A percentile compares a stretch with the other conserved stretches of the same genome.
These are phyloP conservation scores for Oryzias celebensis DNA, from an alignment of 2,113 vertebrate genomes.

Conservation along the genomic window DNA sequence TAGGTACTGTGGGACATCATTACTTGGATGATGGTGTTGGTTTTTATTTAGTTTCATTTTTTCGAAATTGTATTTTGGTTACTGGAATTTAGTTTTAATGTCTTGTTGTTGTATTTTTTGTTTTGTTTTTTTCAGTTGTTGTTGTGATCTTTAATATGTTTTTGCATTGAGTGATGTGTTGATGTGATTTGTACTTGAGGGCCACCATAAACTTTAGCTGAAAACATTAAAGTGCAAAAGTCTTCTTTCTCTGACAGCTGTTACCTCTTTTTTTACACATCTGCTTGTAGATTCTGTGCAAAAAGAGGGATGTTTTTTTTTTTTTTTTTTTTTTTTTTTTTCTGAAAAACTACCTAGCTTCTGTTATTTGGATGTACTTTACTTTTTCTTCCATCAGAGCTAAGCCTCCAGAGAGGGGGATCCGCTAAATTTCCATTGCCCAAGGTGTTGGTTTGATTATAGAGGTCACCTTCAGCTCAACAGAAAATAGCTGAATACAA, in stretches of 20 bases:
- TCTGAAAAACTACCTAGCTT: conserved; percentile 1
- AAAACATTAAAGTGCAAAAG: neutral
- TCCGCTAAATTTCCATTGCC: conserved; percentile 23
- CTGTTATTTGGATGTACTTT: neutral
- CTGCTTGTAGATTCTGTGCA: neutral
- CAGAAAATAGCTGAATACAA: conserved; percentile 19
- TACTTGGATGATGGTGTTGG: no score
- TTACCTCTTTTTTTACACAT: neutral
- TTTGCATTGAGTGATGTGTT: no score
- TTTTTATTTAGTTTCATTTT: no score
- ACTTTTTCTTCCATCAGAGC: conserved; percentile 11
- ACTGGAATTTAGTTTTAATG: no score
- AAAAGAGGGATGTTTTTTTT: neutral
- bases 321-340: no score
- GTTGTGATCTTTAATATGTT: no score
- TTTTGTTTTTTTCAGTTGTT: no score
- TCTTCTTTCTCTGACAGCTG: neutral
- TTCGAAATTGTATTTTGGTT: no score
- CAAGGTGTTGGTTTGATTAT: conserved; percentile 35
- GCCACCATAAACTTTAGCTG: neutral
- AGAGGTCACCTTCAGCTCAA: conserved; percentile 45
- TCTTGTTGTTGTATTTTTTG: no score
- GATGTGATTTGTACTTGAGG: no score
- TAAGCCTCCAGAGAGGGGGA: conserved; percentile 2
- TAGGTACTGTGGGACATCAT: no score